Conservation (phyloP, 2,113 vertebrate genomes). For the Galemys pyrenaicus region DNA sequence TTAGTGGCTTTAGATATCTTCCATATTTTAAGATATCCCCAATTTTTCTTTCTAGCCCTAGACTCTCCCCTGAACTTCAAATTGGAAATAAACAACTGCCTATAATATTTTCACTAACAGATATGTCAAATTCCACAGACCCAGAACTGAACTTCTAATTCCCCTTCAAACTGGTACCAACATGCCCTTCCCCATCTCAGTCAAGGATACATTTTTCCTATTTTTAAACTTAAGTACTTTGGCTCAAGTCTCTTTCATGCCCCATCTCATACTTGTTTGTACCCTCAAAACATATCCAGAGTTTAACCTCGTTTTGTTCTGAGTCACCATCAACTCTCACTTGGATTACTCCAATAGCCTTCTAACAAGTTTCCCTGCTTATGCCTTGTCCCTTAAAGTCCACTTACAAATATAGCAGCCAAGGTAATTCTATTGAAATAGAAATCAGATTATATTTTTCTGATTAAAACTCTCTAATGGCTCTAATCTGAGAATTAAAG, state of each 20-base stretch:
- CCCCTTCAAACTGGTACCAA: not conserved
- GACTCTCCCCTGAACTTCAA: not conserved
- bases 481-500: conserved; percentile 30
- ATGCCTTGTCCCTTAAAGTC: not conserved
- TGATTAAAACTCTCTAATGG: not conserved
- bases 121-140: not conserved
- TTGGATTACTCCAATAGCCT: not conserved
- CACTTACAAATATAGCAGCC: conserved; percentile 10
- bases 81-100: not conserved
- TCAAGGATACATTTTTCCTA: conserved; percentile 23
- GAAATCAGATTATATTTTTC: not conserved
- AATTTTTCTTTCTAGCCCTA: not conserved
- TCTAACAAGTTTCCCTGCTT: not conserved
- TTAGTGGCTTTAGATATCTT: not conserved
- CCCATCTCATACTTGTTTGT: conserved; percentile 5
- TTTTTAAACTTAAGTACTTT: not conserved
- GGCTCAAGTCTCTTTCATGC: not conserved
- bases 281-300: not conserved
- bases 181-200: not conserved
- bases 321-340: not conserved
- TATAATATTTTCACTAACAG: not conserved
- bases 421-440: conserved; percentile 18
- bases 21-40: not conserved
- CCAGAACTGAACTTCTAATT: conserved; percentile 7
- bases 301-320: not conserved